phyloP scores from a whole-genome alignment of 1,140 invertebrate species.

The Drosophila aff. region DNA sequence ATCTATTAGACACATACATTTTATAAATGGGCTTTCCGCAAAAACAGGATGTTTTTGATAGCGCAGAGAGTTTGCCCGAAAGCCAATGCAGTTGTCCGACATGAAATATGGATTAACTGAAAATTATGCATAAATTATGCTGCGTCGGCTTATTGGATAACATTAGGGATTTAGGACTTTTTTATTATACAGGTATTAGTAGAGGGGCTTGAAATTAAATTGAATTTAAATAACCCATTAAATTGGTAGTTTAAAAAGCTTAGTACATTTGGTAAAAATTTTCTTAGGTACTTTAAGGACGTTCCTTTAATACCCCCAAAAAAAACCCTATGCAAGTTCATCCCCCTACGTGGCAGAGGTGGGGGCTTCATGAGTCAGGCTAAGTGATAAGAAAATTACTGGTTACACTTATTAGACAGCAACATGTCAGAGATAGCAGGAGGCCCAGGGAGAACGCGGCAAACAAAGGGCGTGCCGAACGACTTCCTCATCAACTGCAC shows the following conservation, averaged over 20 bases:
- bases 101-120: slow-evolving; percentile 53
- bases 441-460: slow-evolving; percentile 33
- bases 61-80: slow-evolving; percentile 22
- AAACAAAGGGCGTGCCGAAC: slow-evolving; percentile 72
- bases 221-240: neutral
- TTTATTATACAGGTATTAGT: slow-evolving; percentile 11
- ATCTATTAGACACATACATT: slow-evolving; percentile 46
- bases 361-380: slow-evolving; percentile 42
- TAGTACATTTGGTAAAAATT: neutral
- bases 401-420: slow-evolving; percentile 82
- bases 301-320: no score
- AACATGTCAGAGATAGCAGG: slow-evolving; percentile 73
- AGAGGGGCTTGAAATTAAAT: neutral
- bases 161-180: slow-evolving; percentile 17
- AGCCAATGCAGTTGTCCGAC: slow-evolving; percentile 42
- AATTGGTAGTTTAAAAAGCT: neutral
- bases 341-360: neutral
- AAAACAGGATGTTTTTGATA: slow-evolving; percentile 63
- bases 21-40: slow-evolving; percentile 59
- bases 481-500: slow-evolving; percentile 50
- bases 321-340: neutral
- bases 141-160: slow-evolving; percentile 21
- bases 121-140: slow-evolving; percentile 54
- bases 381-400: slow-evolving; percentile 78
- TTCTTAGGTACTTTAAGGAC: neutral